Evolutionary conservation across 2,888 invertebrate genomes (phyloP), one percentile per base, ranked within the genome.

Genomic region (Luperina testacea): DNA sequence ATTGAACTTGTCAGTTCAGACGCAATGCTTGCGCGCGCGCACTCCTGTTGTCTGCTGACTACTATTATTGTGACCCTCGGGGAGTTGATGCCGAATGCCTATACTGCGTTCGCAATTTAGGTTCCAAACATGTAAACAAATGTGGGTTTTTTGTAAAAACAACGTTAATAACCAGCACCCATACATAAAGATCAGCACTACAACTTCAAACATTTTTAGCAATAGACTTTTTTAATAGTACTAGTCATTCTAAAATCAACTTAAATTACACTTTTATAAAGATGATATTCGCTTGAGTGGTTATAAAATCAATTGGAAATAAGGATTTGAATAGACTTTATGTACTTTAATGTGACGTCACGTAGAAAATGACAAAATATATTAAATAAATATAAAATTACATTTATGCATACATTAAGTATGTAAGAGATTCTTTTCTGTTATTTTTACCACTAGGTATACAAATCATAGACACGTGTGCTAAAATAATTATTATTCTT

Each of bases 1-100:
- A 57, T 32, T 57, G 15, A 80, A 57, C n/a, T 68, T 32, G 0
- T 15, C n/a, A 38, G 7, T 24, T 5, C 24, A 6, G n/a, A 15
- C n/a, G 42, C 68, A 61, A 51, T 20, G 57, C 13, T 11, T 76
- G 85, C 84, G 84, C 78, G 67, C 75, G 85, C 75, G 75, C 82
- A 24, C 75, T 53, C 13, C 57, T 53, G 65, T 61, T 27, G 71
- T 32, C 57, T 59, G 57, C 27, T 20, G 24, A 8, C 48, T 45
- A 71, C 83, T 85, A 48, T 20, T 48, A 51, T 59, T 67, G 11
- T 42, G 85, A 57, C 15, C 63, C 38, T 75, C 38, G 24, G n/a
- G 20, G 51, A 59, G 17, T 61, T 51, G 59, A 27, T 45, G 63
- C 51, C 65, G 72, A 38, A 45, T 61, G 2, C 20, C 15, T 42